Percentiles rank a stretch among this genome's conserved stretches.
Evolutionary conservation across 92 coral and sea anemone species (phyloP).

Genomic region (Palythoa grandis): DNA sequence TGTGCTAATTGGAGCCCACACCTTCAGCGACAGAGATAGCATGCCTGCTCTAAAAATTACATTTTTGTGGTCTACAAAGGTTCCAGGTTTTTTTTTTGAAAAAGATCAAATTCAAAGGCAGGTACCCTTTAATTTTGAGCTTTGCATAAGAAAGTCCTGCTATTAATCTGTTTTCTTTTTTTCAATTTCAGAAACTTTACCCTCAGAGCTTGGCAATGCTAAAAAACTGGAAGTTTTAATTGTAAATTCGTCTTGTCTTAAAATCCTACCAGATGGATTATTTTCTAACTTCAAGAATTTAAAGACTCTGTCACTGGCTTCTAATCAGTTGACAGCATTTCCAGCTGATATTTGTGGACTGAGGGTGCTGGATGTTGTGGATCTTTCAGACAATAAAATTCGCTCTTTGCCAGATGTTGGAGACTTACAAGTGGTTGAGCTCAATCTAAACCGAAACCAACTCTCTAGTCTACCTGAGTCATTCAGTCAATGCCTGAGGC

Average conservation of each 20-base stretch:
- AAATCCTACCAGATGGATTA: slow-evolving; percentile 67
- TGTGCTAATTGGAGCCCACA: too few relatives aligned
- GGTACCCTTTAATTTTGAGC: too few relatives aligned
- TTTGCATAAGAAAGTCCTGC: too few relatives aligned
- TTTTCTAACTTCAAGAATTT: slow-evolving; percentile 73
- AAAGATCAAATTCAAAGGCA: too few relatives aligned
- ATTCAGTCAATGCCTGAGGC: slow-evolving; percentile 75
- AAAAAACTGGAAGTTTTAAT: slow-evolving; percentile 84
- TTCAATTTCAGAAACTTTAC: slow-evolving; percentile 64
- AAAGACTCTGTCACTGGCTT: slow-evolving; percentile 76
- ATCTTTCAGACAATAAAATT: slow-evolving; percentile 84
- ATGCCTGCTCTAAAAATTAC: too few relatives aligned
- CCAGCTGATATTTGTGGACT: slow-evolving; percentile 78
- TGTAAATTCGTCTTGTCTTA: slow-evolving; percentile 66
- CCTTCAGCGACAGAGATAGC: too few relatives aligned
- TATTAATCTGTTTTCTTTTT: neutral
- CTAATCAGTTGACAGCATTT: slow-evolving; percentile 80
- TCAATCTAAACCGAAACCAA: slow-evolving; percentile 84
- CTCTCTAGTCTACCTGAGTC: slow-evolving; percentile 69
- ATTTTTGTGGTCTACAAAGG: too few relatives aligned
- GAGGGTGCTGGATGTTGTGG: slow-evolving; percentile 81
- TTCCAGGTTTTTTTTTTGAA: too few relatives aligned
- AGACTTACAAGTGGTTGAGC: slow-evolving; percentile 85
- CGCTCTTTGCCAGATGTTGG: slow-evolving; percentile 77
- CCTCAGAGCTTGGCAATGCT: slow-evolving; percentile 71